Evolutionary conservation across 2,113 vertebrate genomes (phyloP).

Genomic region (Porphyrio hochstetteri): DNA sequence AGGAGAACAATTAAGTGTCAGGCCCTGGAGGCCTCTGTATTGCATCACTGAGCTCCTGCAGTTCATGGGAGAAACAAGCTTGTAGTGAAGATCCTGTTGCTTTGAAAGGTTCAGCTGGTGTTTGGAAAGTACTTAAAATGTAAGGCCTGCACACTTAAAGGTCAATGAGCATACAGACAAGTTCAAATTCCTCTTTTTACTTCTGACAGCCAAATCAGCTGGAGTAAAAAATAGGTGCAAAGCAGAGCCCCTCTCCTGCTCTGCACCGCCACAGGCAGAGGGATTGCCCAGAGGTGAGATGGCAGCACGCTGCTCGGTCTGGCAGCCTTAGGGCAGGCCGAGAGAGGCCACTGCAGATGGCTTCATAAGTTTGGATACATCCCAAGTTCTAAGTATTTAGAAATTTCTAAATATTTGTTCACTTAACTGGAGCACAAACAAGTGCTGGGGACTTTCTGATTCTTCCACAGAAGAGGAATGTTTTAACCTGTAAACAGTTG

Average conservation of each 20-base stretch:
- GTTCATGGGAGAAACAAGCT: background rate
- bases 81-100: background rate
- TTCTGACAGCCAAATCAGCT: background rate
- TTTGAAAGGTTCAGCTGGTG: background rate
- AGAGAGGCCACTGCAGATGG: background rate
- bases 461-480: background rate
- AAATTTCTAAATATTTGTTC: background rate
- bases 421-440: background rate
- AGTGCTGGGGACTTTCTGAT: background rate
- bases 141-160: background rate
- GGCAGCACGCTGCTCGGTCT: background rate
- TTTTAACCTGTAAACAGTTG: background rate
- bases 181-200: background rate
- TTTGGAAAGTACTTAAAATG: background rate
- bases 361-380: background rate
- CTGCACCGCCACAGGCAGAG: fast-evolving
- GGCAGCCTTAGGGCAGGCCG: fast-evolving
- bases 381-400: background rate
- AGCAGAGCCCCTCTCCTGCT: background rate
- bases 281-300: background rate
- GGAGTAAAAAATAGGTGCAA: background rate
- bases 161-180: background rate
- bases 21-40: background rate
- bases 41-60: background rate
- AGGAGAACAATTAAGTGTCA: background rate